Conservation (phyloP, 1,140 invertebrate species). For the Vanessa atalanta region DNA sequence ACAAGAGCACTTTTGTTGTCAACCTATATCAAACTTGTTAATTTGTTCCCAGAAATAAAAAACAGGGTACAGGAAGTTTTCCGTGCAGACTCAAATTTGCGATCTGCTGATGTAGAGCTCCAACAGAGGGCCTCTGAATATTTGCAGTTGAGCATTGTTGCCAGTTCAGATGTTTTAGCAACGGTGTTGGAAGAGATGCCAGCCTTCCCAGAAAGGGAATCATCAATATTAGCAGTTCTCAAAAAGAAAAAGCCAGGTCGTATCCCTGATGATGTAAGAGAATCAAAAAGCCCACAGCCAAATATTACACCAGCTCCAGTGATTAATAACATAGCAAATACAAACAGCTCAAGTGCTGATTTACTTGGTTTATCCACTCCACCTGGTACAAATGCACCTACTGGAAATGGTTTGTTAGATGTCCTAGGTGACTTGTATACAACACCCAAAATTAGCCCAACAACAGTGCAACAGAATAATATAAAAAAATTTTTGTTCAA, state of each 20-base stretch:
- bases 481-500: conserved; percentile 98
- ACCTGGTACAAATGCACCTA: conserved; percentile 85
- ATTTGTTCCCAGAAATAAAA: conserved; percentile 99
- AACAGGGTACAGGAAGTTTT: conserved; percentile 98
- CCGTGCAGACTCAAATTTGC: conserved; percentile 96
- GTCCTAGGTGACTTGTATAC: conserved; percentile 94
- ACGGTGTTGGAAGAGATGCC: conserved; percentile 99
- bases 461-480: conserved; percentile 86
- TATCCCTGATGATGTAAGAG: conserved; percentile 91
- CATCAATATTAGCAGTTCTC: conserved; percentile 97
- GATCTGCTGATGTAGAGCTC: conserved; percentile 98
- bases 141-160: conserved; percentile 96
- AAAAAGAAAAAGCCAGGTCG: conserved; percentile 98
- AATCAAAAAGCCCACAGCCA: conserved; percentile 89
- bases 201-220: conserved; percentile 99
- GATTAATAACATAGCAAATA: conserved; percentile 82
- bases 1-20: conserved; percentile 97
- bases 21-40: conserved; percentile 99
- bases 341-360: conserved; percentile 87
- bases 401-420: conserved; percentile 89
- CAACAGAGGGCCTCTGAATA: conserved; percentile 99
- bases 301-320: conserved; percentile 74
- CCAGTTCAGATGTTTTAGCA: conserved; percentile 97
- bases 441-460: conserved; percentile 83
- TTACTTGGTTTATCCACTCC: conserved; percentile 92